These are phyloP conservation scores for Rutilus rutilus DNA, from an alignment of 2,113 vertebrate species.

Conservation along the genomic window DNA sequence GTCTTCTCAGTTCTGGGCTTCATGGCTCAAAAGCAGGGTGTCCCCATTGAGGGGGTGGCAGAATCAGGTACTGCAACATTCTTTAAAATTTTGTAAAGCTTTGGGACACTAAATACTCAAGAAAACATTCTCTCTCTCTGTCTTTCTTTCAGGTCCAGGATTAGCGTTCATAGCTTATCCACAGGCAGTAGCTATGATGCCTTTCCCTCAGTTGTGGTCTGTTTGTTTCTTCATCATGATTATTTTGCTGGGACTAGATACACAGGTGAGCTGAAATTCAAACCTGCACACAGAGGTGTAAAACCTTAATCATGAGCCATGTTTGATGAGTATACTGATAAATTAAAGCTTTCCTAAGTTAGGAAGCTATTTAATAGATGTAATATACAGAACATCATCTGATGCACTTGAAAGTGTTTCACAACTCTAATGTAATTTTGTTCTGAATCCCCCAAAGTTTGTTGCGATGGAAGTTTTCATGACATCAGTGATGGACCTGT, in stretches of 20 bases:
- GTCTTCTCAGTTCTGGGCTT: slow-evolving; percentile 58
- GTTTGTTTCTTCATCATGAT: slow-evolving; percentile 6
- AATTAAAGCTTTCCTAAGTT: neutral
- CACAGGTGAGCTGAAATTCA: neutral
- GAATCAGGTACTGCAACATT: slow-evolving; percentile 61
- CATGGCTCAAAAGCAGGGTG: slow-evolving; percentile 64
- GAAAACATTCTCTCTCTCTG: neutral
- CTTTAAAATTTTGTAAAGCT: neutral
- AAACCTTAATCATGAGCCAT: neutral
- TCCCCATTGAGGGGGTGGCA: slow-evolving; percentile 60
- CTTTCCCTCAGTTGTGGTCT: neutral
- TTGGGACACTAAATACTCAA: neutral
- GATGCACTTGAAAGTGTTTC: neutral
- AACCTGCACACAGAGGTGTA: neutral
- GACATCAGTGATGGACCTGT: slow-evolving; percentile 71
- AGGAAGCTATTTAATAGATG: neutral
- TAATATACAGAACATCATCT: neutral
- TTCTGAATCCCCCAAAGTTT: slow-evolving; percentile 65
- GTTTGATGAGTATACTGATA: neutral
- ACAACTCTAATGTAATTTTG: neutral
- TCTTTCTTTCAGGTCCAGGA: neutral
- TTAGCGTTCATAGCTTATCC: slow-evolving; percentile 15
- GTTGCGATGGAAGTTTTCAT: slow-evolving; percentile 72
- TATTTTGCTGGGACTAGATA: slow-evolving; percentile 11
- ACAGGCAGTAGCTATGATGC: slow-evolving; percentile 16